Percentiles rank a stretch among this genome's conserved stretches.
Conservation (phyloP, 2,888 invertebrate species). For the Lordiphosa fenestrarum region DNA sequence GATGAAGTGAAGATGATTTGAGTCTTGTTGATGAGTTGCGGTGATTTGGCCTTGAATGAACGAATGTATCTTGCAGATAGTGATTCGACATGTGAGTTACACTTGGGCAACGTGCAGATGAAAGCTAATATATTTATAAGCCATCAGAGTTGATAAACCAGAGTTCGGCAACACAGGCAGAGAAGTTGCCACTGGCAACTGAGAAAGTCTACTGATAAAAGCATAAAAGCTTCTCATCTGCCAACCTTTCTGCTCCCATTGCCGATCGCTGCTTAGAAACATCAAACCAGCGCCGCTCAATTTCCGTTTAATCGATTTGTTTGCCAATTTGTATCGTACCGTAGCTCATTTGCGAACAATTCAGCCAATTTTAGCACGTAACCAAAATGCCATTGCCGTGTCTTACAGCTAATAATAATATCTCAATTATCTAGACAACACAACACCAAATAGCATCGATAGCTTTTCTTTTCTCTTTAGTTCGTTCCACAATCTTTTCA, state of each 20-base stretch:
- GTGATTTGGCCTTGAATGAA: too few relatives aligned
- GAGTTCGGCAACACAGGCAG: too few relatives aligned
- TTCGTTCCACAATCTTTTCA: constrained; percentile 34
- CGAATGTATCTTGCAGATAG: too few relatives aligned
- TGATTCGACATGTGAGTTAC: too few relatives aligned
- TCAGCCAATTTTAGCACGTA: constrained; percentile 61
- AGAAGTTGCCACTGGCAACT: too few relatives aligned
- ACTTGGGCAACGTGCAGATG: too few relatives aligned
- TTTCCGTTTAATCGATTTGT: constrained; percentile 20
- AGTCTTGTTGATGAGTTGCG: background rate
- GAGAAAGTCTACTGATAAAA: too few relatives aligned
- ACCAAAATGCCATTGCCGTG: constrained; percentile 52
- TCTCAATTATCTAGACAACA: constrained; percentile 57
- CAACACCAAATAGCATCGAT: constrained; percentile 34
- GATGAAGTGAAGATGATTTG: background rate
- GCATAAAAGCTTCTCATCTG: too few relatives aligned
- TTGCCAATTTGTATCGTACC: constrained; percentile 20
- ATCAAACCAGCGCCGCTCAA: background rate
- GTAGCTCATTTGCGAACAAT: constrained; percentile 55
- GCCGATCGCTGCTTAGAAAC: background rate
- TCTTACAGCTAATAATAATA: constrained; percentile 60
- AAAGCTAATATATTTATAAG: too few relatives aligned
- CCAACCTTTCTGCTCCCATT: too few relatives aligned
- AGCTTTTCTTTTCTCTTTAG: constrained; percentile 47
- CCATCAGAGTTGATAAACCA: too few relatives aligned